Conservation (phyloP, 2,113 vertebrate genomes). For the Hucho hucho region DNA sequence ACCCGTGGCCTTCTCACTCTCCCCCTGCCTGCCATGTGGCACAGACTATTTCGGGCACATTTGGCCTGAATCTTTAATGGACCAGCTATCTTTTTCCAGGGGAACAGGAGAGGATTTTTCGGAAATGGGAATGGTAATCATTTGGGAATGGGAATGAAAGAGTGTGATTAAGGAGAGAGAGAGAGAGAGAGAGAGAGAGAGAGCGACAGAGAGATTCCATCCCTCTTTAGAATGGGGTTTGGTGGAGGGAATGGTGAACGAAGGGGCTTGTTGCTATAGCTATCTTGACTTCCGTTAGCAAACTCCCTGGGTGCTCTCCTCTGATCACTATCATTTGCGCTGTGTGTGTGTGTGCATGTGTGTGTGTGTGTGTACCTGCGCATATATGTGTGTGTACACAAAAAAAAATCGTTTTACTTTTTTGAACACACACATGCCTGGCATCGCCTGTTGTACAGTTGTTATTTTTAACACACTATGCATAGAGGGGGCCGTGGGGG, state of each 20-base stretch:
- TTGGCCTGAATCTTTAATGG: slow-evolving; percentile 46
- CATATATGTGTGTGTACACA: too few species aligned
- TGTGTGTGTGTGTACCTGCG: background rate
- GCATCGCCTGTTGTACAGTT: background rate
- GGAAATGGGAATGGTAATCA: slow-evolving; percentile 4
- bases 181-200: background rate
- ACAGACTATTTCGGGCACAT: slow-evolving; percentile 20
- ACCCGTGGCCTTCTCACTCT: slow-evolving; percentile 1
- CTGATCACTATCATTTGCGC: background rate
- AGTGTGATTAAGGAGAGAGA: background rate
- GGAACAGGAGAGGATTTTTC: background rate
- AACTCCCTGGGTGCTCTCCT: background rate
- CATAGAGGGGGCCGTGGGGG: background rate
- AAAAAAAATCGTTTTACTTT: background rate
- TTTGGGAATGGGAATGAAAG: background rate
- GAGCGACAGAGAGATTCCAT: background rate
- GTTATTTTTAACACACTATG: background rate
- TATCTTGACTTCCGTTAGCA: background rate
- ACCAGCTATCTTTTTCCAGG: slow-evolving; percentile 11
- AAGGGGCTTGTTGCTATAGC: too few species aligned
- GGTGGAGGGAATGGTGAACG: background rate
- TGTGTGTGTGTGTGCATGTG: background rate
- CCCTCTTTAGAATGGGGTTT: background rate
- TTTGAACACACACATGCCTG: background rate
- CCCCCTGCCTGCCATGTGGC: slow-evolving; percentile 10